These are phyloP conservation scores for Fistularia commersonii DNA, from an alignment of 2,797 vertebrate genomes.

Conservation along the genomic window DNA sequence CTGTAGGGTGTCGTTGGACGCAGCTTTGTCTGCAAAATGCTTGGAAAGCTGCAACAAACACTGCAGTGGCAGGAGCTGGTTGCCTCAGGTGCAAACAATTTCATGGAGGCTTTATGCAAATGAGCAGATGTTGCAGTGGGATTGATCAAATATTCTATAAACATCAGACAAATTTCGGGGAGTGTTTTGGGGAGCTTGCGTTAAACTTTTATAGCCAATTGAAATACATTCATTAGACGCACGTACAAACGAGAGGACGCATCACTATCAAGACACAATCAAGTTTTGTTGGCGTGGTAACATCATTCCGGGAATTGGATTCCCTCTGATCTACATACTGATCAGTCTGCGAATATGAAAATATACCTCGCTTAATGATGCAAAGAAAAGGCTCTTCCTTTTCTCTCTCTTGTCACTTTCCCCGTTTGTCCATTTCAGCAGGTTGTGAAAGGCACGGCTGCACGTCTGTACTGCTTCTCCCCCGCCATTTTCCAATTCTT, in stretches of 20 bases:
- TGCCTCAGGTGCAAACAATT: conserved; percentile 51
- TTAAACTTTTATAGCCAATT: conserved; percentile 33
- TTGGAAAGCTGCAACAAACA: conserved; percentile 27
- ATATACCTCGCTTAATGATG: conserved; percentile 53
- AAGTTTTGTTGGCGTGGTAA: conserved; percentile 28
- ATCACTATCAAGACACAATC: conserved; percentile 47
- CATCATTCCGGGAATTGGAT: conserved; percentile 55
- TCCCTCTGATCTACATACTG: conserved; percentile 29
- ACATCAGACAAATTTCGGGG: conserved; percentile 24
- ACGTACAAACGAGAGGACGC: conserved; percentile 6
- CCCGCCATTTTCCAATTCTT: conserved; percentile 4
- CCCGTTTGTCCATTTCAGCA: conserved; percentile 50
- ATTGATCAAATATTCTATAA: conserved; percentile 51
- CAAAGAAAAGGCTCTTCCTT: conserved; percentile 28
- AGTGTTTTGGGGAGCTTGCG: conserved; percentile 4
- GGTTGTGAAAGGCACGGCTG: conserved; percentile 16
- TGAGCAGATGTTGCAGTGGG: conserved; percentile 63
- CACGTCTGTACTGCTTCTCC: conserved; percentile 1
- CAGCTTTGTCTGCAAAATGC: conserved; percentile 60
- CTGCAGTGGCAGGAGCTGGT: conserved; percentile 33
- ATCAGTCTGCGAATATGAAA: conserved; percentile 49
- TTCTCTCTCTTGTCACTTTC: conserved; percentile 8
- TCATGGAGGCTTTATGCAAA: conserved; percentile 49
- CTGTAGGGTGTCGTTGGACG: conserved; percentile 39
- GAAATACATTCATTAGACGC: conserved; percentile 19